phyloP scores from a whole-genome alignment of 2,113 vertebrate genomes.

The Ia io region DNA sequence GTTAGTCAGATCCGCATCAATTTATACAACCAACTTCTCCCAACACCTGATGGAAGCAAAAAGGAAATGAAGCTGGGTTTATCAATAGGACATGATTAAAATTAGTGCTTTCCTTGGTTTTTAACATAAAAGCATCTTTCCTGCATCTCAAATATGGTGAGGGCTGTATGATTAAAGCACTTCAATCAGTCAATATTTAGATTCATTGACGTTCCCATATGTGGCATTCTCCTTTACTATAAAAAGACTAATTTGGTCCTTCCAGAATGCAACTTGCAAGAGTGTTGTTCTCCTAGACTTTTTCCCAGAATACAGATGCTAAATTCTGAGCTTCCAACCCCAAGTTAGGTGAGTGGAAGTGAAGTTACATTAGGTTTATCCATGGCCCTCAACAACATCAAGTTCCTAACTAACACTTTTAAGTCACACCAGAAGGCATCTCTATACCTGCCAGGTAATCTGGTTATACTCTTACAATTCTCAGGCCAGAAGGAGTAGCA shows the following conservation, averaged over 20 bases:
- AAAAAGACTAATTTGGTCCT: neutral
- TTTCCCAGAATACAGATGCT: neutral
- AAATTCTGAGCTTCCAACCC: neutral
- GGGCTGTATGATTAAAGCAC: neutral
- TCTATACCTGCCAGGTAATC: neutral
- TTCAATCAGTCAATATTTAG: conserved; percentile 1
- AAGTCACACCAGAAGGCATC: neutral
- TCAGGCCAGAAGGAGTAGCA: neutral
- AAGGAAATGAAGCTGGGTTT: conserved; percentile 18
- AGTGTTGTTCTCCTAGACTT: neutral
- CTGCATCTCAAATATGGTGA: neutral
- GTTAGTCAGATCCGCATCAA: neutral
- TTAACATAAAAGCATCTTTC: neutral
- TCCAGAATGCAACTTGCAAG: neutral
- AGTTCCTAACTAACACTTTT: neutral
- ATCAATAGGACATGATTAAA: conserved; percentile 8
- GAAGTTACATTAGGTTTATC: neutral
- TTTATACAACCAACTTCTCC: neutral
- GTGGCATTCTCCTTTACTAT: neutral
- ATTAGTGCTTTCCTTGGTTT: neutral
- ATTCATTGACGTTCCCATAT: neutral
- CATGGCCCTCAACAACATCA: neutral
- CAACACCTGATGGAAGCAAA: conserved; percentile 11
- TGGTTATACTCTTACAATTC: neutral
- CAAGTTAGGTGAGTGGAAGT: neutral